Percentiles rank a stretch among this genome's conserved stretches.
phyloP scores from a whole-genome alignment of 2,888 invertebrate genomes.

The Nezara viridula region DNA sequence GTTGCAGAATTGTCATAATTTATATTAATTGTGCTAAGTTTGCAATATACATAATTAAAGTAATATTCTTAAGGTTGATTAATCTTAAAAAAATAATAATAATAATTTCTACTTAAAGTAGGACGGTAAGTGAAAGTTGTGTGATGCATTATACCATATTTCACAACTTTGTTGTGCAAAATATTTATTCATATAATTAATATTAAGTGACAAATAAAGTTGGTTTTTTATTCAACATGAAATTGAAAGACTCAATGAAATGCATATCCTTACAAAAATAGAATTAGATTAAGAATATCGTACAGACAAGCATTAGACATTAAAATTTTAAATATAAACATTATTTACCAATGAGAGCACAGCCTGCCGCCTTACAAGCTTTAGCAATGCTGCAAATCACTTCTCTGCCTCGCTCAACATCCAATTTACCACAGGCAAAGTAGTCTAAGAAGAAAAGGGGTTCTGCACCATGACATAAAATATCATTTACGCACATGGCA shows the following conservation, averaged over 20 bases:
- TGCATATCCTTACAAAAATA: neutral
- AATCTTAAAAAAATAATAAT: too few relatives aligned
- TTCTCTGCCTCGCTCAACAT: constrained; percentile 81
- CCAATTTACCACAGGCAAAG: constrained; percentile 90
- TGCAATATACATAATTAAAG: too few relatives aligned
- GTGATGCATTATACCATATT: too few relatives aligned
- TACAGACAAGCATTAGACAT: neutral
- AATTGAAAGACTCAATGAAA: neutral
- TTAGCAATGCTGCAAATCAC: constrained; percentile 90
- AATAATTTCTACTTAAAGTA: too few relatives aligned
- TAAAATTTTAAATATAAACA: neutral
- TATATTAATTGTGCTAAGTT: too few relatives aligned
- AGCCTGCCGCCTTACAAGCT: constrained; percentile 88
- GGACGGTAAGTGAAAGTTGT: too few relatives aligned
- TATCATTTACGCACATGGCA: constrained; percentile 98
- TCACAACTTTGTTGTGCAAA: too few relatives aligned
- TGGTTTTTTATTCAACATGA: neutral
- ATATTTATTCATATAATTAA: too few relatives aligned
- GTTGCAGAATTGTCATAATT: too few relatives aligned
- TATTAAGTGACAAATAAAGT: too few relatives aligned
- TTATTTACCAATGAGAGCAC: constrained; percentile 84
- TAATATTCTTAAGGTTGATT: too few relatives aligned
- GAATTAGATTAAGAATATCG: neutral
- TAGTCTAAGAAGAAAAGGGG: constrained; percentile 98
- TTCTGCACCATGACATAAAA: constrained; percentile 94